Base-by-base conservation (phyloP, 2,113 vertebrate species). In the Lepisosteus osseus region DNA sequence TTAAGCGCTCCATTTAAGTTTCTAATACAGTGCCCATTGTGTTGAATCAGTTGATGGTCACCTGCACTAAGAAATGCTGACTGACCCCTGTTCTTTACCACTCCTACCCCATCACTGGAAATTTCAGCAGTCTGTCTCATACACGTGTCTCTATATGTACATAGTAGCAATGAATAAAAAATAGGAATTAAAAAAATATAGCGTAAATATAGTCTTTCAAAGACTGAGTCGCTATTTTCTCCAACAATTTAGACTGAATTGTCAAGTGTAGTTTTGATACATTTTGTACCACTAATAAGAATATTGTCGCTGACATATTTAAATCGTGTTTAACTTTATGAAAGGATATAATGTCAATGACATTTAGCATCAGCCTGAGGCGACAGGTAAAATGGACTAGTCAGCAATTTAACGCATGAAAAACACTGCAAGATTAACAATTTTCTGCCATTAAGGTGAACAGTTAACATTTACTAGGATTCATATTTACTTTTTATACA, bases 331-430 rank as follows among this genome's bases (percentile, higher is more conserved):
- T 79, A 84, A 82, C 78, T 84, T 84, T 85, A 88, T 86, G 85
- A 88, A 89, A 81, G 67, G 75, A 86, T 86, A 85, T 81, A 80
- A 83, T 85, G 85, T 95, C 93, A 92, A 89, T 96, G 95, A 97
- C 95, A 96, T 98, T 97, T 95, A 95, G 90, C 86, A 87, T 93
- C 90, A 93, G 93, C 93, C 92, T 79, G 90, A 92, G 92, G 95
- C 90, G 92, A 96, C 90, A 92, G 93, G 93, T 93, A 94, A 93
- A 94, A 93, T 91, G 90, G 92, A 91, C 90, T 91, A 94, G 94
- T 95, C 95, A 94, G 94, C 94, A 94, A 90, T 95, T 94, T 95
- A 93, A 94, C 91, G 8, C n/a, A 41, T n/a, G 54, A 54, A 76
- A 80, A 73, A 69, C 85, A 90, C 84, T 91, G 83, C 88, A 73